Percentiles rank a stretch among this genome's conserved stretches.
phyloP scores from a whole-genome alignment of 2,113 vertebrate genomes.

The Antechinus flavipes region DNA sequence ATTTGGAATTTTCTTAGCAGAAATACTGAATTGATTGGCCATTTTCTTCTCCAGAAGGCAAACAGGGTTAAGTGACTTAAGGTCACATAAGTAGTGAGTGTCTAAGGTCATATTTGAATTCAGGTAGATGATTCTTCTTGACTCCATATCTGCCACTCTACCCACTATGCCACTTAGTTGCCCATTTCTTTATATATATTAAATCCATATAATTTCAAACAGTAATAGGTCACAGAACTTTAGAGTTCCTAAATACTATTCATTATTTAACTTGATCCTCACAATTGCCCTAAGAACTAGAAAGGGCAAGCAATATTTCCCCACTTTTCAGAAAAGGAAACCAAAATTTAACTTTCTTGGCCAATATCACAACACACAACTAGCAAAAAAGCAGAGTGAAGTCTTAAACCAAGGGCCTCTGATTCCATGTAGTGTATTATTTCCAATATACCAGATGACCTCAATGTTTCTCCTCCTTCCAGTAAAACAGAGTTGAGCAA shows the following conservation, averaged over 20 bases:
- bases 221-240: background rate
- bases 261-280: background rate
- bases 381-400: background rate
- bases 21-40: background rate
- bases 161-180: background rate
- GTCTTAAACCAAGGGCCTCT: background rate
- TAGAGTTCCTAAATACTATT: background rate
- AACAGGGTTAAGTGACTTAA: background rate
- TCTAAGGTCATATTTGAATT: background rate
- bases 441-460: background rate
- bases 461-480: background rate
- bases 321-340: background rate
- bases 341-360: background rate
- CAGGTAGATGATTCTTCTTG: background rate
- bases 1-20: background rate
- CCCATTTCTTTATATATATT: background rate
- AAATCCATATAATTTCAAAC: background rate
- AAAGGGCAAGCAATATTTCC: background rate
- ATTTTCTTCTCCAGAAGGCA: background rate
- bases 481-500: background rate
- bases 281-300: background rate
- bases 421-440: background rate
- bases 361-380: background rate
- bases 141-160: background rate
- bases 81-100: background rate